phyloP scores from a whole-genome alignment of 2,113 vertebrate genomes.

The Oxyura jamaicensis region DNA sequence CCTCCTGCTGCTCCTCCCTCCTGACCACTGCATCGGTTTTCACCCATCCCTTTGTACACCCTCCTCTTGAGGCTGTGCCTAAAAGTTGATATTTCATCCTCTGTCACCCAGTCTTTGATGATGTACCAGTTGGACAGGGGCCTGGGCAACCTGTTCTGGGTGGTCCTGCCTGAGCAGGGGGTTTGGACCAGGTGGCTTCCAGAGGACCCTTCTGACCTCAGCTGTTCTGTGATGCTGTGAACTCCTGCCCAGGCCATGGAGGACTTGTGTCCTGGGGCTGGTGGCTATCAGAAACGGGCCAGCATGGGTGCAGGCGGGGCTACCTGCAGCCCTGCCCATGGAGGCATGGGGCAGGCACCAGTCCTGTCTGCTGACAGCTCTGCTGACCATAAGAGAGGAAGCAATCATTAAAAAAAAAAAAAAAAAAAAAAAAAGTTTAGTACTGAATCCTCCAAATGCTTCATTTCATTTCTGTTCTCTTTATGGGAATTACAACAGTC shows the following conservation, averaged over 20 bases:
- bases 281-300: background rate
- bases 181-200: background rate
- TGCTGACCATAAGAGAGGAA: background rate
- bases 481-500: background rate
- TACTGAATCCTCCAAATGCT: background rate
- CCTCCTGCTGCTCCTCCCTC: fast-evolving
- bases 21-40: background rate
- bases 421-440: background rate
- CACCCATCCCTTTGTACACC: background rate
- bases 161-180: background rate
- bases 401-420: background rate
- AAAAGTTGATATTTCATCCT: background rate
- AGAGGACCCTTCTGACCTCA: background rate
- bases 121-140: background rate
- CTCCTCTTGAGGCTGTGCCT: background rate
- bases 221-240: background rate
- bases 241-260: fast-evolving
- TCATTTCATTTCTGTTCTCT: background rate
- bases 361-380: background rate
- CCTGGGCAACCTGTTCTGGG: background rate
- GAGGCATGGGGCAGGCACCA: fast-evolving
- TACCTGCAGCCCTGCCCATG: background rate
- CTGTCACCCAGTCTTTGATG: background rate
- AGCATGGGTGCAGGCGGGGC: background rate
- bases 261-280: background rate